phyloP scores from a whole-genome alignment of 2,888 invertebrate species.

The Callosobruchus maculatus region DNA sequence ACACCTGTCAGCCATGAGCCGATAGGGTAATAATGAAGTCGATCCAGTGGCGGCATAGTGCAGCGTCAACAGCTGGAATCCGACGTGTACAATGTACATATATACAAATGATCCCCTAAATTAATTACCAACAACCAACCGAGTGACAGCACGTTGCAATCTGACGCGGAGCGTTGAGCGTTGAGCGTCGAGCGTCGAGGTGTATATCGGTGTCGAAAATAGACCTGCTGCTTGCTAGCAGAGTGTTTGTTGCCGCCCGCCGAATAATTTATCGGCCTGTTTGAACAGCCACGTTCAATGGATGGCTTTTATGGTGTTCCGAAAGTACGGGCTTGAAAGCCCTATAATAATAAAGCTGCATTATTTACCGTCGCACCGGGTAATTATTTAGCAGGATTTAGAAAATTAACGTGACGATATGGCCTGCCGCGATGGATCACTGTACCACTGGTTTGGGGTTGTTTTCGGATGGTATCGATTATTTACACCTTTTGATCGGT shows the following conservation, averaged over 20 bases:
- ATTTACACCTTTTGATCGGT: no score
- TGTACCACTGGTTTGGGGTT: background rate
- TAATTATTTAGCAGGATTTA: background rate
- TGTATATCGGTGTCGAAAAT: background rate
- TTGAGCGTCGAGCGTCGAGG: no score
- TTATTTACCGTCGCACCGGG: background rate
- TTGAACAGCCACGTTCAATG: background rate
- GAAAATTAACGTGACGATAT: background rate
- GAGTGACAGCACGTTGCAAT: no score
- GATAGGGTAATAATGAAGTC: no score
- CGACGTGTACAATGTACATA: no score
- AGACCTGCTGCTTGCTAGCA: background rate
- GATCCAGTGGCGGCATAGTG: no score
- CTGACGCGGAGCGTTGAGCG: no score
- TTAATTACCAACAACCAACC: no score
- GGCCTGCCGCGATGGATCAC: background rate
- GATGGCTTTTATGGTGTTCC: background rate
- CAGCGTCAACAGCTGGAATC: no score
- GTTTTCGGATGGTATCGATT: no score
- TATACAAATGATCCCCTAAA: no score
- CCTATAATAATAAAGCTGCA: background rate
- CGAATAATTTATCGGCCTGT: background rate
- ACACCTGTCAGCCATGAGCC: no score
- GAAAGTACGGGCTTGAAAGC: background rate
- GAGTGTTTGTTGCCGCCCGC: background rate